phyloP scores from a whole-genome alignment of 2,797 vertebrate genomes.

The Myotis findleyi region DNA sequence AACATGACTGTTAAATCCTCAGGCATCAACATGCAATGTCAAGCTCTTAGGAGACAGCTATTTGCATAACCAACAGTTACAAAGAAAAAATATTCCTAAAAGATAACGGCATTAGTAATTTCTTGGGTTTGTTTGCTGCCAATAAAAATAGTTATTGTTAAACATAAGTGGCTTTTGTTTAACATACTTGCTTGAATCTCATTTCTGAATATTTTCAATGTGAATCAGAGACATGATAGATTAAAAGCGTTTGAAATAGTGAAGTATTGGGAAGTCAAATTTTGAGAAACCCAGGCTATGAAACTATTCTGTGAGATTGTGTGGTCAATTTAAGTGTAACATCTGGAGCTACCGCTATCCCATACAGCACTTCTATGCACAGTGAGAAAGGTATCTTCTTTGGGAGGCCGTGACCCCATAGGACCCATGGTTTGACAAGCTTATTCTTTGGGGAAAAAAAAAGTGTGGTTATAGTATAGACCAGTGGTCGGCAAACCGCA shows the following conservation, averaged over 20 bases:
- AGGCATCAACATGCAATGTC: conserved; percentile 26
- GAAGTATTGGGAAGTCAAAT: not conserved
- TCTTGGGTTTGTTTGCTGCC: not conserved
- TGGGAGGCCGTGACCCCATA: not conserved
- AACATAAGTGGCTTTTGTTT: conserved; percentile 18
- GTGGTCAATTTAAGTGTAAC: not conserved
- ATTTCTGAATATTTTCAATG: not conserved
- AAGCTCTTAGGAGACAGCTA: not conserved
- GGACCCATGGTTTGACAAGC: not conserved
- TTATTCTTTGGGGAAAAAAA: not conserved
- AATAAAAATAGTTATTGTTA: conserved; percentile 3
- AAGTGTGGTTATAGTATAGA: not conserved
- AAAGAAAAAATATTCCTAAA: not conserved
- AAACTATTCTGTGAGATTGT: not conserved
- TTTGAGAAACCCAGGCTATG: not conserved
- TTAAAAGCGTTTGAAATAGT: not conserved
- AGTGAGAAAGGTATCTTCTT: not conserved
- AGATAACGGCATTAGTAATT: not conserved
- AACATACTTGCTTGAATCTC: conserved; percentile 28
- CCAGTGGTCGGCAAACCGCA: too few relatives aligned
- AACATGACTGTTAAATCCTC: conserved; percentile 37
- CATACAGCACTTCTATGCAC: accelerated
- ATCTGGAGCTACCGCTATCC: too few relatives aligned
- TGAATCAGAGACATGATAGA: not conserved
- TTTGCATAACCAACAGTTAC: conserved; percentile 48